Conservation (phyloP, 2,113 vertebrate species). For the Poecile atricapillus region DNA sequence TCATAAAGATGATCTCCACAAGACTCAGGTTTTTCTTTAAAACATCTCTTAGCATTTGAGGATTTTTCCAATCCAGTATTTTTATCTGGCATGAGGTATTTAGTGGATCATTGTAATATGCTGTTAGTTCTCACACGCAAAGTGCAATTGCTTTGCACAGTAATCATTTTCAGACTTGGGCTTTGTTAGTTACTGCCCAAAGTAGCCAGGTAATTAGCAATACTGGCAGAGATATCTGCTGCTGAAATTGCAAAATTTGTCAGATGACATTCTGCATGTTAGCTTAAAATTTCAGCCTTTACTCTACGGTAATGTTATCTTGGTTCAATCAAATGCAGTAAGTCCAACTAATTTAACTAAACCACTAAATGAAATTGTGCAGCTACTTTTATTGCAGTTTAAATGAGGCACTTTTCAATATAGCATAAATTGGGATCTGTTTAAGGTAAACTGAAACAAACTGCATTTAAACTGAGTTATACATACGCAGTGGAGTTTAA, state of each 20-base stretch:
- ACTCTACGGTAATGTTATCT: background rate
- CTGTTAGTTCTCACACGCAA: background rate
- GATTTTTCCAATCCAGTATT: background rate
- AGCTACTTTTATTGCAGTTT: constrained; percentile 11
- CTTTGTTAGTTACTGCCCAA: background rate
- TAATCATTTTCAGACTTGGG: background rate
- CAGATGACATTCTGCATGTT: background rate
- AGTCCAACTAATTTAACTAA: constrained; percentile 16
- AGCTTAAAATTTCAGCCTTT: background rate
- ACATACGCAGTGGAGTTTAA: background rate
- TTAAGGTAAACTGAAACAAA: constrained; percentile 29
- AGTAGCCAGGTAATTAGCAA: background rate
- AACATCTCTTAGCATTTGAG: background rate
- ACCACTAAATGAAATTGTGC: background rate
- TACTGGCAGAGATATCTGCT: background rate
- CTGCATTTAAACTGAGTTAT: constrained; percentile 4
- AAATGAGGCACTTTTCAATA: constrained; percentile 12
- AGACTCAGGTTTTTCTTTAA: background rate
- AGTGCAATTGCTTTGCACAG: background rate
- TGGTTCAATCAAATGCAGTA: background rate
- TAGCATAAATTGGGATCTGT: constrained; percentile 5
- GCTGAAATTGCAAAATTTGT: background rate
- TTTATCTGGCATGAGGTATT: background rate
- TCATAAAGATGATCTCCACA: background rate
- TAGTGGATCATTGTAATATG: background rate